Evolutionary conservation across 2,113 vertebrate species (phyloP).

Genomic region (Agapornis roseicollis): DNA sequence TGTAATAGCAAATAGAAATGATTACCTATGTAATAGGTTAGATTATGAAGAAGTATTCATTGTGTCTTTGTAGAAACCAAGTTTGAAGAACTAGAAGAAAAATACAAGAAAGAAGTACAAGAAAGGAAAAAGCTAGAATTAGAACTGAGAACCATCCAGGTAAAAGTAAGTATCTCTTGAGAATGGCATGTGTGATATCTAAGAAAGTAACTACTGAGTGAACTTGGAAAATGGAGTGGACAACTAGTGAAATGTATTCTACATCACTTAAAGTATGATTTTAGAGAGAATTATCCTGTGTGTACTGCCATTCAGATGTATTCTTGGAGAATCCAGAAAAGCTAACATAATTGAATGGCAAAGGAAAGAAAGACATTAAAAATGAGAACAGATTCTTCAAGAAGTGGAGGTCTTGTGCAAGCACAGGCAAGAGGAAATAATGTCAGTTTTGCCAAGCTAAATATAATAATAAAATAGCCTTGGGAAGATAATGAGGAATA

Average conservation of each 20-base stretch:
- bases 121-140: conserved; percentile 85
- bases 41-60: background rate
- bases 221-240: background rate
- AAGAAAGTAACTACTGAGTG: background rate
- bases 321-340: background rate
- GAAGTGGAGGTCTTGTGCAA: background rate
- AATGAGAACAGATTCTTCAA: background rate
- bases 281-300: background rate
- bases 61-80: conserved; percentile 75
- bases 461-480: background rate
- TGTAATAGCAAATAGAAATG: background rate
- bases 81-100: conserved; percentile 85
- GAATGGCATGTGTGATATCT: background rate
- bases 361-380: background rate
- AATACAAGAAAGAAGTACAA: conserved; percentile 86
- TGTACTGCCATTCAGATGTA: background rate
- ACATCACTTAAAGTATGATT: background rate
- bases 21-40: background rate
- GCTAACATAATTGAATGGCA: background rate
- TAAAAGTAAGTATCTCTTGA: conserved; percentile 75
- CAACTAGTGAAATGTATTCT: background rate
- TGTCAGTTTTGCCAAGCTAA: background rate
- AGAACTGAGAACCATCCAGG: conserved; percentile 81
- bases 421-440: background rate
- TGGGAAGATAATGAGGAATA: background rate